These are phyloP conservation scores for Synanthedon andrenaeformis DNA, from an alignment of 2,888 invertebrate species.

Conservation along the genomic window DNA sequence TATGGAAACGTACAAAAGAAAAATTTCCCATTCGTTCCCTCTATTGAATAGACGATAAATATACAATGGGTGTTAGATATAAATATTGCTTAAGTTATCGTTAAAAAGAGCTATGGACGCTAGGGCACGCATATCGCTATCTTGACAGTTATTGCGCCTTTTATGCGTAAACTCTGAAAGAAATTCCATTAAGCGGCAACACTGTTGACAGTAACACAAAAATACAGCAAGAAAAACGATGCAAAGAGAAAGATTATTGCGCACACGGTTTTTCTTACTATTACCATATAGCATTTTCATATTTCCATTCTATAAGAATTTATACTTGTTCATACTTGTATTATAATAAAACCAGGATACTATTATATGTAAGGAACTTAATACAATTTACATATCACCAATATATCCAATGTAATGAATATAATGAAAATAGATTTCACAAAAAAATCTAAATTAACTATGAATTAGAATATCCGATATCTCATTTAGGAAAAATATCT, in stretches of 20 bases:
- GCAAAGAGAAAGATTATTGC: background rate
- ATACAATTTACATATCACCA: no score
- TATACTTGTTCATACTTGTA: no score
- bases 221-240: conserved; percentile 11
- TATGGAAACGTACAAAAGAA: conserved; percentile 10
- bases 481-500: no score
- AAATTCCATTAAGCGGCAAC: conserved; percentile 45
- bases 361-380: no score
- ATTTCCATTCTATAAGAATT: no score
- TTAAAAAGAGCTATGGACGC: conserved; percentile 33
- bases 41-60: conserved; percentile 42
- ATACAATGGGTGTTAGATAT: conserved; percentile 36
- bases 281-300: no score
- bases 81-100: conserved; percentile 45
- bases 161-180: conserved; percentile 41
- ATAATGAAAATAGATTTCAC: no score
- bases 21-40: conserved; percentile 23
- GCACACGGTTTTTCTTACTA: background rate
- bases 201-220: conserved; percentile 34
- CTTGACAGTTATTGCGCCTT: conserved; percentile 52
- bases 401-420: no score
- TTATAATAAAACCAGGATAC: no score
- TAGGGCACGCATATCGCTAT: conserved; percentile 33
- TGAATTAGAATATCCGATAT: no score
- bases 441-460: no score